A percentile compares a stretch with the other conserved stretches of the same genome.
phyloP scores from a whole-genome alignment of 1,140 invertebrate genomes.

The Drosophila tani region DNA sequence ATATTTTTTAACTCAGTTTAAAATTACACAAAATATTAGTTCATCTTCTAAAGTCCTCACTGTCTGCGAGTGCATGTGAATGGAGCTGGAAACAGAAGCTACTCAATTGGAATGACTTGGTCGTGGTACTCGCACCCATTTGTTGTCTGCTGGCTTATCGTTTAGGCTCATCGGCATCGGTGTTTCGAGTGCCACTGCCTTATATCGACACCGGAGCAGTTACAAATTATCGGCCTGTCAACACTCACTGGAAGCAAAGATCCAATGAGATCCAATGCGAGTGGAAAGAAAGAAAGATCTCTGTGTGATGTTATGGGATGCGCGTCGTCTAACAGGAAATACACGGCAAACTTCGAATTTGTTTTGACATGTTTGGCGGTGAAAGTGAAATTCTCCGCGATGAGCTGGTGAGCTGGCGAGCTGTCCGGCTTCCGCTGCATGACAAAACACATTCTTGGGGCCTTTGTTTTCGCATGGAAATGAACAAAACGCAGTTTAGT shows the following conservation, averaged over 20 bases:
- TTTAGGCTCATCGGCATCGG: slow-evolving; percentile 77
- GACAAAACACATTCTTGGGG: slow-evolving; percentile 62
- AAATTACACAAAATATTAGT: not conserved
- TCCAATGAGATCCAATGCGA: too few relatives aligned
- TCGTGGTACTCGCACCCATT: slow-evolving; percentile 42
- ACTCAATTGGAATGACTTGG: slow-evolving; percentile 25
- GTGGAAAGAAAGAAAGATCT: slow-evolving; percentile 11
- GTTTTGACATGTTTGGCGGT: slow-evolving; percentile 83
- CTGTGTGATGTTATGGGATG: slow-evolving; percentile 50
- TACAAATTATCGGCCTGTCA: slow-evolving; percentile 70
- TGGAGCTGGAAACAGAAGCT: slow-evolving; percentile 35
- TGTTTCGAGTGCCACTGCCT: slow-evolving; percentile 69
- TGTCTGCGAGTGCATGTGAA: slow-evolving; percentile 60
- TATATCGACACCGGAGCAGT: slow-evolving; percentile 58
- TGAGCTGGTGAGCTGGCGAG: slow-evolving; percentile 13
- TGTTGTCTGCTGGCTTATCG: slow-evolving; percentile 70
- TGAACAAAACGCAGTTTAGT: slow-evolving; percentile 40
- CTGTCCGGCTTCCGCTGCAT: slow-evolving; percentile 59
- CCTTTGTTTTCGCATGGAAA: slow-evolving; percentile 58
- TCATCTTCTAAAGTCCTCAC: slow-evolving; percentile 16
- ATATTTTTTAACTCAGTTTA: not conserved
- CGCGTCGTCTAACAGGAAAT: slow-evolving; percentile 72
- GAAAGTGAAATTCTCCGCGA: slow-evolving; percentile 75
- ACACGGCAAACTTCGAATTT: slow-evolving; percentile 74
- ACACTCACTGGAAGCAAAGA: slow-evolving; percentile 13